Percentiles rank a stretch among this genome's conserved stretches.
phyloP scores from a whole-genome alignment of 2,113 vertebrate species.

The Python bivittatus region DNA sequence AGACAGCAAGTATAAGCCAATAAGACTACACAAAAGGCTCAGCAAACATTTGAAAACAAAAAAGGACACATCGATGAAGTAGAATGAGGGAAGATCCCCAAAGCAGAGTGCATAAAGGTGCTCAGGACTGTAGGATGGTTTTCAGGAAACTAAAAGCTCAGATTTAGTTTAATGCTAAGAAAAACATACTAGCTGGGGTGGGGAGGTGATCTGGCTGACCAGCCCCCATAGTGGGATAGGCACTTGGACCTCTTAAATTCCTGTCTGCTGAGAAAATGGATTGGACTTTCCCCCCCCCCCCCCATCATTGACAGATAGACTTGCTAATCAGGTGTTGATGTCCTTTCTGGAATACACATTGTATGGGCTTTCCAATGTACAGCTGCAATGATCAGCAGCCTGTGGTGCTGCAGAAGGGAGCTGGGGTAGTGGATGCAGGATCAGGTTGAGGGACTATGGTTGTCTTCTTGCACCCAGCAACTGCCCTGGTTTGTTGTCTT shows the following conservation, averaged over 20 bases:
- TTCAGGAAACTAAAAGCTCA: neutral
- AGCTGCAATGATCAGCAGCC: neutral
- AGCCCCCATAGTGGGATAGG: neutral
- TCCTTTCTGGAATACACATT: neutral
- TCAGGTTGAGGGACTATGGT: neutral
- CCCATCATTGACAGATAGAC: neutral
- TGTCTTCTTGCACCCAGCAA: neutral
- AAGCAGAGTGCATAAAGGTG: neutral
- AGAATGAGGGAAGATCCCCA: neutral
- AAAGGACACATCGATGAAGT: neutral
- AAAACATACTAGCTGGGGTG: neutral
- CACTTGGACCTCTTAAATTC: neutral
- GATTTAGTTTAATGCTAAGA: neutral
- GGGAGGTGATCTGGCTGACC: neutral
- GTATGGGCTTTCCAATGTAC: neutral
- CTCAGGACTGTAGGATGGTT: neutral
- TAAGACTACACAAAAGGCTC: too few relatives aligned
- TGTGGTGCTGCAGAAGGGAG: neutral
- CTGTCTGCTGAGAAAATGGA: neutral
- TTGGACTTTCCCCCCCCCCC: too few relatives aligned
- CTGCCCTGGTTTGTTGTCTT: too few relatives aligned
- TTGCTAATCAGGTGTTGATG: neutral
- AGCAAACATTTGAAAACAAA: too few relatives aligned
- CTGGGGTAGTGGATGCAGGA: neutral
- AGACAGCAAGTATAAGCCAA: neutral